Evolutionary conservation across 2,888 invertebrate species (phyloP), one percentile per base, ranked within the genome.

Genomic region (Leptothorax acervorum): DNA sequence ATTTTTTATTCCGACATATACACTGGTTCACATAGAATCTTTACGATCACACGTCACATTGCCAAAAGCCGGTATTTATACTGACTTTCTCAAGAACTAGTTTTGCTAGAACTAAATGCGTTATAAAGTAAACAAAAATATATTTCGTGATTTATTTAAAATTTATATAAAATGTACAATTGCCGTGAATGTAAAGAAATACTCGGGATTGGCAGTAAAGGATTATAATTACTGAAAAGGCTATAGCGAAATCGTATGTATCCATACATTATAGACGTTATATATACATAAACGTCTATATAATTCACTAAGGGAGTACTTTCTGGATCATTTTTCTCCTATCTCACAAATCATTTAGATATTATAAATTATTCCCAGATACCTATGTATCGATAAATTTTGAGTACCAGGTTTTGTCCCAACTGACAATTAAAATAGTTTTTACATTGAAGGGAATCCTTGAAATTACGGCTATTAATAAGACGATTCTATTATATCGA

Each of bases 1-100:
- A 12, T 42, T 42, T 65, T 65, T 65, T 65, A 65, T 65, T 65
- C 12, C 42, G 42, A 65, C 63, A 63, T 87, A 87, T 90, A 91
- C 89, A 90, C 71, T 90, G 88, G 88, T 90, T 90, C 86, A 84
- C 85, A 87, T 79, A 75, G 31, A 78, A 82, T 82, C 31, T 65
- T 75, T 60, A 63, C 31, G 65, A 70, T 74, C 60, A 48, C 45
- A 31, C 45, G 42, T 42, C 11, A 73, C 45, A 31, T 74, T 45
- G 12, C n/a, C 45, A 74, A 73, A 74, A 57, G 42, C 28, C 60
- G n/a, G 6, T 60, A 74, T 31, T 51, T 74, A 35, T 15, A 53
- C 15, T 42, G 23, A 53, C 15, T 53, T 65, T 63, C 31, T 42
- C 6, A 23, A 82, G 11, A 76, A 65, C 9, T 66, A 60, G 31